A percentile compares a stretch with the other conserved stretches of the same genome.
Conservation (phyloP, 2,113 vertebrate species). For the Sigmodon hispidus region DNA sequence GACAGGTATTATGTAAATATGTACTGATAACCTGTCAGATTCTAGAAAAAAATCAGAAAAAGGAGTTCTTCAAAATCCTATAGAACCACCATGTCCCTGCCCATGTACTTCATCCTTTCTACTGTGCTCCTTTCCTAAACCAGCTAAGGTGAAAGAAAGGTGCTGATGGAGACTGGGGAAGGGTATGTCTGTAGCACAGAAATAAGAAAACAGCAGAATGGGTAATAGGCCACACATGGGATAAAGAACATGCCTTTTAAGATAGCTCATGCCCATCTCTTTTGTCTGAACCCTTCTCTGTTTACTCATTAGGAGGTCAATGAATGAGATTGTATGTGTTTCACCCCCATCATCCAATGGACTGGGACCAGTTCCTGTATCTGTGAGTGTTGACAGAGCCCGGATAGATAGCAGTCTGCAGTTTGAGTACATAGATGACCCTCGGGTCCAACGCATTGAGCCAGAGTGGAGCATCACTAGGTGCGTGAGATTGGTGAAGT, state of each 20-base stretch:
- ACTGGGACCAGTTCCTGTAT: constrained; percentile 92
- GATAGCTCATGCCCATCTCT: fast-evolving
- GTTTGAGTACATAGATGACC: constrained; percentile 98
- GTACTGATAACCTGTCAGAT: not conserved
- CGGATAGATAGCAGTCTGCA: constrained; percentile 90
- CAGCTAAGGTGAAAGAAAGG: not conserved
- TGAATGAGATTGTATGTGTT: constrained; percentile 94
- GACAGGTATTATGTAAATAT: not conserved
- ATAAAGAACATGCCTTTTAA: not conserved
- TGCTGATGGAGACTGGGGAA: too few species aligned
- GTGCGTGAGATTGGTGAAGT: constrained; percentile 78
- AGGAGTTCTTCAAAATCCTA: not conserved
- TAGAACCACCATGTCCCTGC: not conserved
- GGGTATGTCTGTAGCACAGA: not conserved
- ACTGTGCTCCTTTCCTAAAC: not conserved
- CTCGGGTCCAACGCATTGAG: constrained; percentile 94
- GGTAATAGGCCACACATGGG: not conserved
- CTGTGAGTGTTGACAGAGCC: constrained; percentile 93
- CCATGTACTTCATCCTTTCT: not conserved
- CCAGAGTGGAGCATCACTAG: constrained; percentile 99
- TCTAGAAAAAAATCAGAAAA: constrained; percentile 35
- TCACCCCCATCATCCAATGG: constrained; percentile 92
- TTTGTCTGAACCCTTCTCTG: not conserved
- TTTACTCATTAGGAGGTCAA: constrained; percentile 88
- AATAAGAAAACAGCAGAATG: not conserved